Conservation (phyloP, 2,797 vertebrate genomes). For the Huso huso region DNA sequence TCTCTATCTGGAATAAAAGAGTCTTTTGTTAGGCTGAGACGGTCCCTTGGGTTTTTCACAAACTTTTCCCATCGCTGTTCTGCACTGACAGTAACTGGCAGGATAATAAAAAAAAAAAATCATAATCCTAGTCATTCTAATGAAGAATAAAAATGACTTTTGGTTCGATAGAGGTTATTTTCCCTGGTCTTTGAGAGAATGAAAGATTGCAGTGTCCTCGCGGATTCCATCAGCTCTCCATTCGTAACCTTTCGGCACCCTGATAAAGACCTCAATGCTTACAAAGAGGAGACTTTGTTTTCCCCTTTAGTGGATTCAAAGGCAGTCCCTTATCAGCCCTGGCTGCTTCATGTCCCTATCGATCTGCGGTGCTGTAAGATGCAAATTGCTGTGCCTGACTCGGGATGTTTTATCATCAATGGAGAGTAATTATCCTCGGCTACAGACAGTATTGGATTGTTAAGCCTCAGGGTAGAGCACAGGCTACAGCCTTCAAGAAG, state of each 20-base stretch:
- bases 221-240: conserved; percentile 57
- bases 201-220: conserved; percentile 57
- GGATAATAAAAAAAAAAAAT: too few species aligned
- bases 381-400: conserved; percentile 80
- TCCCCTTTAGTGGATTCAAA: conserved; percentile 40
- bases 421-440: conserved; percentile 94
- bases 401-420: conserved; percentile 84
- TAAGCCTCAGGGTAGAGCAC: conserved; percentile 86
- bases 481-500: conserved; percentile 84
- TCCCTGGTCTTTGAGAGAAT: conserved; percentile 48
- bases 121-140: conserved; percentile 10
- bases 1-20: too few species aligned
- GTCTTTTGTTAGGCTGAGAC: too few species aligned
- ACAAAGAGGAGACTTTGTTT: conserved; percentile 32
- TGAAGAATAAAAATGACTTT: conserved; percentile 61
- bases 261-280: conserved; percentile 33
- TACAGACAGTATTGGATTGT: conserved; percentile 95
- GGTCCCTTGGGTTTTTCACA: too few species aligned
- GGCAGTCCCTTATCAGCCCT: conserved; percentile 66
- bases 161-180: conserved; percentile 1
- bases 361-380: conserved; percentile 74
- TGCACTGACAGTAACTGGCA: too few species aligned
- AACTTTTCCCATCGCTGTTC: too few species aligned
- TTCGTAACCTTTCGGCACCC: conserved; percentile 47
- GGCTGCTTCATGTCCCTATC: conserved; percentile 71